Conservation (phyloP, 2,888 invertebrate species). For the Athripsodes cinereus region DNA sequence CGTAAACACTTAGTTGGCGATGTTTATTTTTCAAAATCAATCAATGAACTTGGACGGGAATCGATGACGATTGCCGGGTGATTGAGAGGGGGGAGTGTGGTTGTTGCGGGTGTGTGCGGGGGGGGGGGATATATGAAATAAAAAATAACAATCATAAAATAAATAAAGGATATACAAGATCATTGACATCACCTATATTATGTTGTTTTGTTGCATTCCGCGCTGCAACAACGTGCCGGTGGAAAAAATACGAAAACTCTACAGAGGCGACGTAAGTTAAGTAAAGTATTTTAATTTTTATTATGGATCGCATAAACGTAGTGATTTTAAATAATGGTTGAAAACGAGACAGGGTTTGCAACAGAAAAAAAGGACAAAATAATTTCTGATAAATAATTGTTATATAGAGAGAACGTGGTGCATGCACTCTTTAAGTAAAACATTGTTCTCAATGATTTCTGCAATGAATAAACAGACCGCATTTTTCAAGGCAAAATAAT, state of each 20-base stretch:
- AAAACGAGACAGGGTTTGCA: no score
- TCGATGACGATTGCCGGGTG: no score
- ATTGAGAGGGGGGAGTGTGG: background rate
- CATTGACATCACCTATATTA: slow-evolving; percentile 28
- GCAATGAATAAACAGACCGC: no score
- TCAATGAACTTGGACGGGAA: slow-evolving; percentile 13
- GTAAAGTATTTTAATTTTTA: no score
- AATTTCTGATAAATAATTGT: no score
- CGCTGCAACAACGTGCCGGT: slow-evolving; percentile 20
- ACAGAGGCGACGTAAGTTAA: background rate
- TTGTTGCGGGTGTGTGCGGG: background rate
- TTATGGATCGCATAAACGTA: no score
- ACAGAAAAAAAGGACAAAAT: no score
- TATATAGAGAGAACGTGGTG: no score
- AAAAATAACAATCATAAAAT: background rate
- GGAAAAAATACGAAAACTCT: slow-evolving; percentile 9
- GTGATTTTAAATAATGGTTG: no score
- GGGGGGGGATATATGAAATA: background rate
- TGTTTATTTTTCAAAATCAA: slow-evolving; percentile 17
- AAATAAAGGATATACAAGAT: slow-evolving; percentile 22
- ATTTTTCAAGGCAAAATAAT: no score
- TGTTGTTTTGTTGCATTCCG: slow-evolving; percentile 25
- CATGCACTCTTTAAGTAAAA: no score
- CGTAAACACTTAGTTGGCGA: background rate
- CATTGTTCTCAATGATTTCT: no score